Evolutionary conservation across 2,797 vertebrate species (phyloP).

Genomic region (Odontamblyopus rebecca): DNA sequence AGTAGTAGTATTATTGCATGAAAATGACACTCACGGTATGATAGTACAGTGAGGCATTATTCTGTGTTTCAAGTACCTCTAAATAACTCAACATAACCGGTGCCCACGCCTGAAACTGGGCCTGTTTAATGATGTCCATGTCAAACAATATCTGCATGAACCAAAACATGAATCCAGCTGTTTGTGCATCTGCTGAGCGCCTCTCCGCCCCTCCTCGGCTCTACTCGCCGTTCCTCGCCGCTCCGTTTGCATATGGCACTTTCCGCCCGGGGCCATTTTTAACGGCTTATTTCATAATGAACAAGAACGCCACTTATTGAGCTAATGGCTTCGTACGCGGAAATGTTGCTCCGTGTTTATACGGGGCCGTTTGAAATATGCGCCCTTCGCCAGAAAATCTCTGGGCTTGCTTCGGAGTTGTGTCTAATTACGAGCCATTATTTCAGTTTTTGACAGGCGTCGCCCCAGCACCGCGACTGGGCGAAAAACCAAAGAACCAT

Average conservation of each 20-base stretch:
- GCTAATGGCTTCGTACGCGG: slow-evolving; percentile 58
- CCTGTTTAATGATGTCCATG: slow-evolving; percentile 65
- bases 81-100: not conserved
- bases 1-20: no score
- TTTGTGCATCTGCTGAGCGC: slow-evolving; percentile 65
- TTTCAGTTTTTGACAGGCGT: slow-evolving; percentile 14
- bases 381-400: slow-evolving; percentile 7
- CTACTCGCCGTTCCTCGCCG: slow-evolving; percentile 37
- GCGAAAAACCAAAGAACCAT: not conserved
- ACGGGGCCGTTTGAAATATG: slow-evolving; percentile 50
- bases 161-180: slow-evolving; percentile 69
- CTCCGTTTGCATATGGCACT: slow-evolving; percentile 49
- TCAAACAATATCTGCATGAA: slow-evolving; percentile 69
- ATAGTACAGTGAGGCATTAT: no score
- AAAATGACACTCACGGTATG: no score
- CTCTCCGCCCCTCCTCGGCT: slow-evolving; percentile 43
- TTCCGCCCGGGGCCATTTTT: slow-evolving; percentile 59
- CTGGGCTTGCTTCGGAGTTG: slow-evolving; percentile 5
- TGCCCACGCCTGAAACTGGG: slow-evolving; percentile 31
- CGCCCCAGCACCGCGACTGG: not conserved
- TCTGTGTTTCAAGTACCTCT: not conserved
- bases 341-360: slow-evolving; percentile 64
- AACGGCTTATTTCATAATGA: slow-evolving; percentile 61
- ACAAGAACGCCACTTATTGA: slow-evolving; percentile 59
- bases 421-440: slow-evolving; percentile 14